These are phyloP conservation scores for Atta cephalotes DNA, from an alignment of 1,140 invertebrate species.

Conservation along the genomic window DNA sequence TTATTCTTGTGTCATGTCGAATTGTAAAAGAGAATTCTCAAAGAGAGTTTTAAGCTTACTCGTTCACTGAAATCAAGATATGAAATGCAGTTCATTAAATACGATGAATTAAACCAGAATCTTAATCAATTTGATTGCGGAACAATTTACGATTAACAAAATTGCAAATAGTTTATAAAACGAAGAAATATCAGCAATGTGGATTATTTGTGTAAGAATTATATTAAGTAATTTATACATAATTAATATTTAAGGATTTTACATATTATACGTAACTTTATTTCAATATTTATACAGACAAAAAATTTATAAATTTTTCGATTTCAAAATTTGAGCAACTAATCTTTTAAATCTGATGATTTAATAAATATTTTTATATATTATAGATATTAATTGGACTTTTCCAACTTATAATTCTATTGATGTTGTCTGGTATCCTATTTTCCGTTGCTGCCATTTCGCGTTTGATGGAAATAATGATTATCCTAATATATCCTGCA, in stretches of 20 bases:
- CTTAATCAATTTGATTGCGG: neutral
- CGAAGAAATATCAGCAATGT: conserved; percentile 40
- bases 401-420: conserved; percentile 65
- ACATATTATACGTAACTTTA: neutral
- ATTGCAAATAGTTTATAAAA: neutral
- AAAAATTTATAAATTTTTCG: neutral
- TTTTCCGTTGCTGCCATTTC: conserved; percentile 68
- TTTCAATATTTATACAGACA: neutral
- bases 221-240: neutral
- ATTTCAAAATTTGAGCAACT: neutral
- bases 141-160: neutral
- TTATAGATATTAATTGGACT: conserved; percentile 61
- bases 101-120: neutral
- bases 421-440: conserved; percentile 70
- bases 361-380: conserved; percentile 12
- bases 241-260: conserved; percentile 34
- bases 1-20: neutral
- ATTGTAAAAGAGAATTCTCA: neutral
- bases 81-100: conserved; percentile 2
- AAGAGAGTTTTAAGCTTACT: neutral
- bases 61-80: neutral
- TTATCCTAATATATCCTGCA: conserved; percentile 65
- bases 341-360: neutral
- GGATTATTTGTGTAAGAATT: conserved; percentile 67
- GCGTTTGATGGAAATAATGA: conserved; percentile 69